Conservation (phyloP, 2,113 vertebrate species). For the Donacobius atricapilla region DNA sequence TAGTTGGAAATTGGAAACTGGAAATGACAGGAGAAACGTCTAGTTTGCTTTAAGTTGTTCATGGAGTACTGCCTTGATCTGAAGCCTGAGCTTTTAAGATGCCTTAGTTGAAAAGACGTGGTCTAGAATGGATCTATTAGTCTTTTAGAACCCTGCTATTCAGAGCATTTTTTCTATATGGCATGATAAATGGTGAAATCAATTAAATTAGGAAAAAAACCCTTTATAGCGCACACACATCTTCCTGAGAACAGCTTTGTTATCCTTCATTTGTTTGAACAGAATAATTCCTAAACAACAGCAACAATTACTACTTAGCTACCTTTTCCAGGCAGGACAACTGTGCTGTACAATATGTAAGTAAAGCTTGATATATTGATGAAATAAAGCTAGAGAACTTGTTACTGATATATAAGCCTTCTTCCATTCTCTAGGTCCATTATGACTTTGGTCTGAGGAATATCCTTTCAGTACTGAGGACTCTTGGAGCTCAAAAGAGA, state of each 20-base stretch:
- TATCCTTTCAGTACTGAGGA: slow-evolving; percentile 79
- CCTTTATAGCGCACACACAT: neutral
- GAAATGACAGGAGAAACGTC: neutral
- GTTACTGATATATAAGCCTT: neutral
- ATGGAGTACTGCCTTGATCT: neutral
- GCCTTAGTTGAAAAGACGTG: neutral
- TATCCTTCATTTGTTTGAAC: neutral
- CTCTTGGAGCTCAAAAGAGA: slow-evolving; percentile 78
- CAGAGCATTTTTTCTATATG: neutral
- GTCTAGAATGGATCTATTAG: neutral
- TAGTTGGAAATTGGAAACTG: neutral
- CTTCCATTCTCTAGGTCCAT: slow-evolving; percentile 67
- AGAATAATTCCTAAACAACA: neutral
- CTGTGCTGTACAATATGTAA: neutral
- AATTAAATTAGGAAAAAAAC: neutral
- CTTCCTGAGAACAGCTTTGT: neutral
- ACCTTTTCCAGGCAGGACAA: neutral
- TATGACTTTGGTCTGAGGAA: slow-evolving; percentile 82
- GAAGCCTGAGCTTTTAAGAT: neutral
- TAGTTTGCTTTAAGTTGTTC: neutral
- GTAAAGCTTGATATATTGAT: neutral
- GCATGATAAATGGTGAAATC: neutral
- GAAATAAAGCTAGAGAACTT: neutral
- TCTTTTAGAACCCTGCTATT: neutral
- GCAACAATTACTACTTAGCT: neutral